Base-by-base conservation (phyloP, 2,797 vertebrate genomes). In the Enteromius viviparus region DNA sequence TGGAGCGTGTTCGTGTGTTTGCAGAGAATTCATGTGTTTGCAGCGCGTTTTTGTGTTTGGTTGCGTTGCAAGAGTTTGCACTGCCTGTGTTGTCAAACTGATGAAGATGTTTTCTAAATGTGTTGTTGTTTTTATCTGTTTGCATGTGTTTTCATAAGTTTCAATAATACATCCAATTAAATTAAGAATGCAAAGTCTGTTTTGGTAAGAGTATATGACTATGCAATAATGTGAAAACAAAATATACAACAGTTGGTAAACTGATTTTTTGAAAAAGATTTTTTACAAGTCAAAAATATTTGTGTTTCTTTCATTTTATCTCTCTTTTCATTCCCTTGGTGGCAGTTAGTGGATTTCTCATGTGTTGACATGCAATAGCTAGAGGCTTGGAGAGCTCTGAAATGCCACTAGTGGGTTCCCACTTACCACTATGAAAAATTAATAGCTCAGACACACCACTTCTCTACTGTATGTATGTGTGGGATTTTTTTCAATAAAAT, bases 291-390 rank as follows among this genome's bases (percentile, higher is more conserved):
- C 4, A 11, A 12, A 55, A 55, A 69, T 21, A 42, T 69, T 29
- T 55, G 17, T 3, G 6, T 3, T 1, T 19, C 17, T 29, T 55
- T 55, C 42, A n/a, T 37, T 40, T 21, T 68, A 23, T 69, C 37
- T 55, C n/a, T 53, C 12, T 15, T 66, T 69, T 5, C 83, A 77
- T 87, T 92, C 90, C 91, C 90, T 77, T 71, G 89, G 87, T 80
- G 85, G 87, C 90, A 90, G 91, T 93, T 93, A 93, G 91, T 87
- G 78, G 26, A 90, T 89, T 92, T 91, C 89, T 88, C 88, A 88
- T 87, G 89, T 80, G 90, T 88, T 87, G 88, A 79, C 86, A 84
- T 85, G 87, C 88, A 92, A 83, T 69, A 82, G 51, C 76, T 55
- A 83, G 23, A 89, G 65, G 79, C 86, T 82, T 51, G 80, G 66